Percentiles rank a stretch among this genome's conserved stretches.
Evolutionary conservation across 2,888 invertebrate genomes (phyloP).

Genomic region (Drosophila niveifrons): DNA sequence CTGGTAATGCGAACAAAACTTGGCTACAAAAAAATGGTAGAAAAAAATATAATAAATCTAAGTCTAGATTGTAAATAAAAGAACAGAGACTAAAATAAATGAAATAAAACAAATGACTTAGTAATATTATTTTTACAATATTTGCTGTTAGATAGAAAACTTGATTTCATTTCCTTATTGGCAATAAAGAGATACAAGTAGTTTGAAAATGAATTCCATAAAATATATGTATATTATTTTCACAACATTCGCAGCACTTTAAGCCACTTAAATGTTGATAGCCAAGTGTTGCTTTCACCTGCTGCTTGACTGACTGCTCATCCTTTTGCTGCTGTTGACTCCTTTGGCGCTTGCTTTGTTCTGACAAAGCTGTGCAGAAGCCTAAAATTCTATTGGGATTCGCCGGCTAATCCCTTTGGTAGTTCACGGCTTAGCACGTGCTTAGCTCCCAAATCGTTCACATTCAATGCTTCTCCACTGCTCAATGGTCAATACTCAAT

Average conservation of each 20-base stretch:
- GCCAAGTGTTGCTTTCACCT: not conserved
- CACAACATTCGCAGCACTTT: not conserved
- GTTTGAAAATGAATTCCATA: too few relatives aligned
- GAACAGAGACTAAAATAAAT: too few relatives aligned
- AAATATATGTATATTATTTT: too few relatives aligned
- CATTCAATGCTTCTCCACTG: constrained; percentile 37
- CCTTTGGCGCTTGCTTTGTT: not conserved
- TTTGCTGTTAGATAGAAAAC: too few relatives aligned
- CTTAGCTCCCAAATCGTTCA: constrained; percentile 63
- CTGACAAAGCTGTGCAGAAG: not conserved
- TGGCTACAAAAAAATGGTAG: too few relatives aligned
- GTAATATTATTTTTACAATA: too few relatives aligned
- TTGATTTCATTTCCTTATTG: too few relatives aligned
- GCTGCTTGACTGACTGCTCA: not conserved
- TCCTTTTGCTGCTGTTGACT: not conserved
- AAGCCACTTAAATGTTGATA: not conserved
- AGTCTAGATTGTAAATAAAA: too few relatives aligned
- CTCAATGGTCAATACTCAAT: constrained; percentile 16
- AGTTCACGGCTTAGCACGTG: constrained; percentile 55
- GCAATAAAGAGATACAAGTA: too few relatives aligned
- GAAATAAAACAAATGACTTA: too few relatives aligned
- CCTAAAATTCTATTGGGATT: constrained; percentile 36
- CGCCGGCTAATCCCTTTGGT: constrained; percentile 51
- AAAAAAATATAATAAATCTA: too few relatives aligned
- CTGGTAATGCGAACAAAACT: too few relatives aligned